These are phyloP conservation scores for Scaptodrosophila latifasciaeformis DNA, from an alignment of 2,888 invertebrate genomes.

Conservation along the genomic window DNA sequence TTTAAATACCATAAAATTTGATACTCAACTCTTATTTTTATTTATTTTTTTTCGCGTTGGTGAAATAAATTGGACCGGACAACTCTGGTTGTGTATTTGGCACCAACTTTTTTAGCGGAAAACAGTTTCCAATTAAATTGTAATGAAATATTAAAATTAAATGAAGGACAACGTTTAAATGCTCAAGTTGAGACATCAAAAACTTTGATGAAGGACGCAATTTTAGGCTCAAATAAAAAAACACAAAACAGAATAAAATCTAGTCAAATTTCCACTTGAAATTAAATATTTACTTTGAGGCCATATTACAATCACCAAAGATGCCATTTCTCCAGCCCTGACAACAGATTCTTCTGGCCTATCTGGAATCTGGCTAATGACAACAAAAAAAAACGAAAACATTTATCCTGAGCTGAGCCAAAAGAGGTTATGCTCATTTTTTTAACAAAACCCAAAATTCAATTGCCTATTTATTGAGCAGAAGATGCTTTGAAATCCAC, in stretches of 20 bases:
- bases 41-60: no score
- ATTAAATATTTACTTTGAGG: constrained; percentile 45
- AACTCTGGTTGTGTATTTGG: no score
- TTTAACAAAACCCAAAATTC: constrained; percentile 29
- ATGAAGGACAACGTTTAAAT: constrained; percentile 58
- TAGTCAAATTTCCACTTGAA: constrained; percentile 47
- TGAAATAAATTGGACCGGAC: no score
- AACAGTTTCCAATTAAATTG: constrained; percentile 3
- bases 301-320: constrained; percentile 18
- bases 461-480: constrained; percentile 20
- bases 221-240: no score
- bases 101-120: no score
- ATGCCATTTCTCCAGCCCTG: background rate
- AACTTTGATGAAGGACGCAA: no score
- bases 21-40: background rate
- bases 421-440: no score
- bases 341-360: constrained; percentile 42
- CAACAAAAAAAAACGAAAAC: constrained; percentile 13
- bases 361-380: constrained; percentile 34
- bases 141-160: constrained; percentile 28
- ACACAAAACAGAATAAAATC: constrained; percentile 20
- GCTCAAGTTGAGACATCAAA: no score
- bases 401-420: no score
- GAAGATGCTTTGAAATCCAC: no score
- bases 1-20: no score